Base-by-base conservation (phyloP, 92 coral and sea anemone genomes). In the Porites lobata region DNA sequence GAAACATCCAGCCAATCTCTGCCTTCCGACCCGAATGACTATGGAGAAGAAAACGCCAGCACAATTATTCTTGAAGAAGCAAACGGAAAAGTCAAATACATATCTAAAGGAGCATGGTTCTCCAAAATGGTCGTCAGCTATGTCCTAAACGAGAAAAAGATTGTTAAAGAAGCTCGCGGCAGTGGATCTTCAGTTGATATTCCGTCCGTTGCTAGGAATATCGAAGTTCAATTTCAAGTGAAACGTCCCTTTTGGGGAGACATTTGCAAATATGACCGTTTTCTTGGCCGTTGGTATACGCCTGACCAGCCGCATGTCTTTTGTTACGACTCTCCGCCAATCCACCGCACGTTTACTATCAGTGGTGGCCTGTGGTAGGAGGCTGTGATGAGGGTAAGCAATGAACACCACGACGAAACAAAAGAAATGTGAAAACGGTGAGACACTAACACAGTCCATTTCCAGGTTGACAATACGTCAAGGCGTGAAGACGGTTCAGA, bases 191-290 rank as follows among this genome's bases (percentile, higher is more conserved):
- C 72, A 10, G 26, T 92, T n/a, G 68, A 57, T 18, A 68, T 86
- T 26, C 95, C 95, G 6, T 71, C 64, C 24, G 6, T 20, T 20
- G 96, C 96, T 29, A 65, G 13, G 12, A 2, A 77, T 9, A 77
- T 92, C 20, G 24, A 83, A 56, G 92, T 87, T 38, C 72, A 51
- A 54, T 91, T 91, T 51, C 71, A 87, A 84, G 94, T 87, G 15
- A 7, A 0, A 50, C 89, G 92, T 2, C 69, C 69, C 2, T 17
- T 38, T 8, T 92, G 95, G 93, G 62, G 91, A 72, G 91, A 89
- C 87, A 43, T 92, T 70, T 59, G 58, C 63, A 89, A 89, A 89
- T 92, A 92, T 52, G 91, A 92, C 77, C 93, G 95, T 64, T 62
- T 86, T 81, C 29, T 4, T 0, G 20, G 56, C 21, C 2, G 29